phyloP scores from a whole-genome alignment of 1,140 invertebrate genomes.

The Drosophila azteca region DNA sequence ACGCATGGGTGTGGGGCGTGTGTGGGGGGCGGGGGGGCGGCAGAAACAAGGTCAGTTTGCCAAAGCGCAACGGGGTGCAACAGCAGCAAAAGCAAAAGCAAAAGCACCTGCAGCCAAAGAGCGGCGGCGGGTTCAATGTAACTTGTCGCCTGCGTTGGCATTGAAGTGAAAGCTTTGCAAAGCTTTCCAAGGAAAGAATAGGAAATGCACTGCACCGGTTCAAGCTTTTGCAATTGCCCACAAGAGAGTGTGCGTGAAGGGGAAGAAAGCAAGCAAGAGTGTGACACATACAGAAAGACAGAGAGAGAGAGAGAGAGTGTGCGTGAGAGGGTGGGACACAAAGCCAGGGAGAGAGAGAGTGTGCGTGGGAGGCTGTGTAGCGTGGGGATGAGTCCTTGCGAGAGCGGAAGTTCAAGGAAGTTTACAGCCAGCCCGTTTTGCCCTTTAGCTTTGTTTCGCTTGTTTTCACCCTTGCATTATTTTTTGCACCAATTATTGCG shows the following conservation, averaged over 20 bases:
- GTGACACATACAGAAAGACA: neutral
- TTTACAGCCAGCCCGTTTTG: conserved; percentile 3
- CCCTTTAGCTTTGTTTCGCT: neutral
- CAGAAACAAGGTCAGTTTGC: conserved; percentile 71
- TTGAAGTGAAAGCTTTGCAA: conserved; percentile 63
- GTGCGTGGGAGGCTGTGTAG: too few relatives aligned
- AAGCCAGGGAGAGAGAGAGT: too few relatives aligned
- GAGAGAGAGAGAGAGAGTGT: conserved; percentile 3
- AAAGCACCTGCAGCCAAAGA: too few relatives aligned
- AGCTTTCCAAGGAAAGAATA: conserved; percentile 21
- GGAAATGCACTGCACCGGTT: neutral
- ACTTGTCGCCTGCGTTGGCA: conserved; percentile 50
- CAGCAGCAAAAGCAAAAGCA: conserved; percentile 14
- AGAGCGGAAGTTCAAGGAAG: conserved; percentile 25
- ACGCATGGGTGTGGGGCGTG: conserved; percentile 8
- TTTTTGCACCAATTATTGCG: neutral
- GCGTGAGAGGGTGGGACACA: neutral
- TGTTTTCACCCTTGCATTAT: too few relatives aligned
- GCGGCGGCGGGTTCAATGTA: conserved; percentile 63
- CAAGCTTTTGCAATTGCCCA: neutral
- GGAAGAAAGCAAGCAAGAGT: too few relatives aligned
- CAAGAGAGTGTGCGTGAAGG: too few relatives aligned
- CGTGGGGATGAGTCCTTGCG: neutral
- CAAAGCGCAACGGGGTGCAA: conserved; percentile 51
- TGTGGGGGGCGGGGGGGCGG: conserved; percentile 4